Conservation (phyloP, 2,113 vertebrate genomes). For the Pangasianodon hypophthalmus region DNA sequence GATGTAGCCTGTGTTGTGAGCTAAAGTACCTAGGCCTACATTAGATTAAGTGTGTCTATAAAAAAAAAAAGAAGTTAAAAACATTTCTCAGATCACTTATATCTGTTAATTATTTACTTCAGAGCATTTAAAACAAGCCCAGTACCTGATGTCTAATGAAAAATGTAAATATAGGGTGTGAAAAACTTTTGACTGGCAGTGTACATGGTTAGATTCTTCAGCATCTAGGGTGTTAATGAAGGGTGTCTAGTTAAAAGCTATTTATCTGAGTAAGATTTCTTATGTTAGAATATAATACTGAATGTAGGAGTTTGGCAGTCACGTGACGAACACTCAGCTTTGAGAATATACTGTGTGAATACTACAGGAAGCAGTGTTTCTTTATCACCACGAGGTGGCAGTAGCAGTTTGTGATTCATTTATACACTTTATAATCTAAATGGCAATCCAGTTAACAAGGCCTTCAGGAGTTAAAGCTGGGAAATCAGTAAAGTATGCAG, state of each 20-base stretch:
- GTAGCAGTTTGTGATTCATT: background rate
- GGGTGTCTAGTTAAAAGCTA: background rate
- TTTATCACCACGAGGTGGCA: slow-evolving; percentile 23
- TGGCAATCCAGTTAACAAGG: background rate
- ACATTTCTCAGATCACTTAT: background rate
- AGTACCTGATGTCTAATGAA: background rate
- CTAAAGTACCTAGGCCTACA: background rate
- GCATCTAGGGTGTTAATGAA: background rate
- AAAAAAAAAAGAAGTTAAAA: background rate
- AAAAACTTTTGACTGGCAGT: background rate
- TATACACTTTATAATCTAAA: background rate
- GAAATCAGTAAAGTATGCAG: background rate
- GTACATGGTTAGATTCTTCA: background rate
- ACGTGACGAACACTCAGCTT: background rate
- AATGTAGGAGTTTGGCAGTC: background rate
- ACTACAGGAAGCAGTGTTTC: background rate
- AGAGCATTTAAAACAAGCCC: background rate
- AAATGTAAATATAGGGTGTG: background rate
- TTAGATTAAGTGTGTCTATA: background rate
- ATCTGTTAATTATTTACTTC: background rate
- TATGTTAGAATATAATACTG: too few relatives aligned
- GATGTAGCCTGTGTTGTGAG: background rate
- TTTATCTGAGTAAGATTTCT: background rate
- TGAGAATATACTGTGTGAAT: background rate
- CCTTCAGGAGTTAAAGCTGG: background rate